Evolutionary conservation across 1,140 invertebrate genomes (phyloP), one percentile per base, ranked within the genome.

Genomic region (Thaumetopoea pityocampa): DNA sequence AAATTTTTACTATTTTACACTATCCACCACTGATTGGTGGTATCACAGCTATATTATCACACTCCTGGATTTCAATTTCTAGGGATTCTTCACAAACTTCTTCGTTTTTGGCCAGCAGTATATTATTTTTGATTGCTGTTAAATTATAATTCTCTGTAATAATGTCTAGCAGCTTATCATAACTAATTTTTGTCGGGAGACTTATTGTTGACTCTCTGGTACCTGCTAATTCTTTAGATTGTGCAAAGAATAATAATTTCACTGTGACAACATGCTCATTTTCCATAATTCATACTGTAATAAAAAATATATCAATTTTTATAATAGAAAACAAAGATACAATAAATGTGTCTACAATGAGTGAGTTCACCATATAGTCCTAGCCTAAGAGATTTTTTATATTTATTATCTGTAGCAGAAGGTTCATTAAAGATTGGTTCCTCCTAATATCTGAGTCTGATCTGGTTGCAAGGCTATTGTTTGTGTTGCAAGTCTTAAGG

Each of bases 11-110:
- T 15, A 22, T 14, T 5, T 6, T 9, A 48, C 10, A 9, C 67
- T 94, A 90, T 61, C 95, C 95, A 72, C 94, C 94, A 86, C 94
- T 96, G 16, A 96, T 86, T 1, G 95, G 94, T 36, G 94, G 94
- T 59, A 96, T 96, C 3, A 96, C 87, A 55, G 94, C 94, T 49
- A 96, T 87, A 78, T 92, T 91, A 84, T 95, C 94, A 26, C 87
- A 88, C 6, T 88, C 80, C 17, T 85, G 85, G 5, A 96, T 68
- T 3, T 72, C 51, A 18, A 95, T 71, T 46, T 90, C 86, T n/a
- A 76, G 55, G 10, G 67, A 50, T 1, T 91, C 77, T 10, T 80
- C 77, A 48, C 89, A 86, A 54, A 94, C 94, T 52, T 92, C 88
- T 70, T 96, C 91, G 79, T 97, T 96, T 15, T 94, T 73, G 1